These are phyloP conservation scores for Notoglanidium macrostoma DNA, from an alignment of 2,797 vertebrate species.

Conservation along the genomic window DNA sequence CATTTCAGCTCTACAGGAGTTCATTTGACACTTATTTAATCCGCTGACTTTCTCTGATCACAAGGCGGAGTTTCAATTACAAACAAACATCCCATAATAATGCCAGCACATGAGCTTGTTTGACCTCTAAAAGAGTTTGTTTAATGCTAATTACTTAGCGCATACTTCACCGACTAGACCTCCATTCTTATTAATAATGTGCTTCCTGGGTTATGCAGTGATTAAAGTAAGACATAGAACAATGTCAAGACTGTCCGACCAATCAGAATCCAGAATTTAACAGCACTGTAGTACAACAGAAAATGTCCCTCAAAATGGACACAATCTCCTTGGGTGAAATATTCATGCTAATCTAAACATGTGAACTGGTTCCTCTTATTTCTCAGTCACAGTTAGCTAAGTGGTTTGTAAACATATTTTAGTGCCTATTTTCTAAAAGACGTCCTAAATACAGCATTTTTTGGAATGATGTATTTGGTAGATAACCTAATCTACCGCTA, in stretches of 20 bases:
- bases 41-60: neutral
- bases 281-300: neutral
- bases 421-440: neutral
- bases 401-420: neutral
- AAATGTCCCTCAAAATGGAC: neutral
- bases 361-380: neutral
- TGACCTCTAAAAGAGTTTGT: neutral
- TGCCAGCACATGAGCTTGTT: neutral
- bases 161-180: neutral
- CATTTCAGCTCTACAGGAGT: neutral
- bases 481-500: neutral
- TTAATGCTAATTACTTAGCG: neutral
- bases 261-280: neutral
- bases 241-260: neutral
- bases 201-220: neutral
- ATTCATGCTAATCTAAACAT: neutral
- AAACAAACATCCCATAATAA: neutral
- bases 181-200: neutral
- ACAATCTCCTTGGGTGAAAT: neutral
- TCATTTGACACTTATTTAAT: neutral
- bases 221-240: neutral
- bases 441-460: neutral
- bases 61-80: neutral
- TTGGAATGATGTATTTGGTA: neutral
- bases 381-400: neutral